Conservation (phyloP, 1,140 invertebrate species). For the Leptoteleia sp. region DNA sequence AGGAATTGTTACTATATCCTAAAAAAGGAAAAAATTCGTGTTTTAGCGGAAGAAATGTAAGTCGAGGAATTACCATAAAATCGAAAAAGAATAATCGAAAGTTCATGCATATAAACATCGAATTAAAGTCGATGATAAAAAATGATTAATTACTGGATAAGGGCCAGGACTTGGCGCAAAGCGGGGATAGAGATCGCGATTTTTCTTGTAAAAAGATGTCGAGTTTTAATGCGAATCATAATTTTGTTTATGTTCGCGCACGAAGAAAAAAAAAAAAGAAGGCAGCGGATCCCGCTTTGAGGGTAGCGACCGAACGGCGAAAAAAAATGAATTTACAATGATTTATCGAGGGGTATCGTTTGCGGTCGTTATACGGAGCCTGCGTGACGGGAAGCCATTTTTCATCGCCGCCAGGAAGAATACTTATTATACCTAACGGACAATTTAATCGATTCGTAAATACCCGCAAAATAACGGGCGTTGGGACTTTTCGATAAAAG, state of each 20-base stretch:
- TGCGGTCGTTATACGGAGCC: constrained; percentile 68
- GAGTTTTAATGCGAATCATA: constrained; percentile 45
- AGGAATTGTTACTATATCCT: no score
- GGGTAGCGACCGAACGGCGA: constrained; percentile 25
- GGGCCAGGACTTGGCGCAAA: constrained; percentile 15
- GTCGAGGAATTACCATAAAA: constrained; percentile 34
- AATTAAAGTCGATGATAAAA: constrained; percentile 51
- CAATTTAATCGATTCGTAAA: constrained; percentile 76
- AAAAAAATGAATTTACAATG: constrained; percentile 74
- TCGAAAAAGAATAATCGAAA: constrained; percentile 43
- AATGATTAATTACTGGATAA: constrained; percentile 49
- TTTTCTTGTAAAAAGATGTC: constrained; percentile 49
- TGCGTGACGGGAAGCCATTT: constrained; percentile 75
- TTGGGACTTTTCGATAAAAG: constrained; percentile 40
- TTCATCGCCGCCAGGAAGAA: constrained; percentile 71
- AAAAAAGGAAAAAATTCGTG: no score
- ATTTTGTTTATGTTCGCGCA: constrained; percentile 52
- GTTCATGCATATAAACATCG: constrained; percentile 50
- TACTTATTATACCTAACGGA: constrained; percentile 71
- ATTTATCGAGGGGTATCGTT: constrained; percentile 75
- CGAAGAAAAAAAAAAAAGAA: no score
- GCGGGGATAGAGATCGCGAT: constrained; percentile 17
- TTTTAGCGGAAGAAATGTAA: no score
- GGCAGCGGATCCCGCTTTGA: constrained; percentile 10
- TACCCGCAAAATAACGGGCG: constrained; percentile 57